Evolutionary conservation across 1,140 invertebrate genomes (phyloP).

Genomic region (Temnothorax nylanderi): DNA sequence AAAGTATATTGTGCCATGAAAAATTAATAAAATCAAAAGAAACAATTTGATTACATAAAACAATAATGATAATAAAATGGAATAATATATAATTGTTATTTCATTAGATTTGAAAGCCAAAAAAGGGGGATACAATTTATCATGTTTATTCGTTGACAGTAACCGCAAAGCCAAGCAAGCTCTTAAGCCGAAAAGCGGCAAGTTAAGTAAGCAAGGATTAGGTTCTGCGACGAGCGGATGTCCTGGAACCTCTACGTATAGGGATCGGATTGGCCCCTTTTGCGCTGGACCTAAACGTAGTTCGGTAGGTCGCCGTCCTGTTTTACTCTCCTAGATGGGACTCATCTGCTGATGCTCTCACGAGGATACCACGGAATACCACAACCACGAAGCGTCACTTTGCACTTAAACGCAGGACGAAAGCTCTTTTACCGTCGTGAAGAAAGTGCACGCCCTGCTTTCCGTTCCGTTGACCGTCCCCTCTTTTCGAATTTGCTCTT

Average conservation of each 20-base stretch:
- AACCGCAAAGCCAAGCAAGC: conserved; percentile 79
- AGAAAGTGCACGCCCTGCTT: conserved; percentile 66
- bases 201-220: conserved; percentile 84
- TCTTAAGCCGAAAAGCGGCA: conserved; percentile 82
- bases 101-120: conserved; percentile 16
- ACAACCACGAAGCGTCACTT: conserved; percentile 78
- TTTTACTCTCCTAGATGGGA: conserved; percentile 56
- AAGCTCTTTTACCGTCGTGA: conserved; percentile 71
- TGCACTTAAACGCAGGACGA: conserved; percentile 76
- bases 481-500: conserved; percentile 56
- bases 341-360: conserved; percentile 80
- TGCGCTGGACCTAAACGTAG: conserved; percentile 46
- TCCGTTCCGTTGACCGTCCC: neutral
- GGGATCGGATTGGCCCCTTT: conserved; percentile 56
- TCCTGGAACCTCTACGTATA: conserved; percentile 48
- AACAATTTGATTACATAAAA: neutral
- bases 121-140: conserved; percentile 53
- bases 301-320: conserved; percentile 44
- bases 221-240: conserved; percentile 67
- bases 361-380: conserved; percentile 77
- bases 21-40: neutral
- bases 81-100: conserved; percentile 29
- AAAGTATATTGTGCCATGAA: neutral
- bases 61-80: neutral
- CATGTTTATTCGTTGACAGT: conserved; percentile 62